Conservation (phyloP, 2,113 vertebrate genomes). For the Murina feae region DNA sequence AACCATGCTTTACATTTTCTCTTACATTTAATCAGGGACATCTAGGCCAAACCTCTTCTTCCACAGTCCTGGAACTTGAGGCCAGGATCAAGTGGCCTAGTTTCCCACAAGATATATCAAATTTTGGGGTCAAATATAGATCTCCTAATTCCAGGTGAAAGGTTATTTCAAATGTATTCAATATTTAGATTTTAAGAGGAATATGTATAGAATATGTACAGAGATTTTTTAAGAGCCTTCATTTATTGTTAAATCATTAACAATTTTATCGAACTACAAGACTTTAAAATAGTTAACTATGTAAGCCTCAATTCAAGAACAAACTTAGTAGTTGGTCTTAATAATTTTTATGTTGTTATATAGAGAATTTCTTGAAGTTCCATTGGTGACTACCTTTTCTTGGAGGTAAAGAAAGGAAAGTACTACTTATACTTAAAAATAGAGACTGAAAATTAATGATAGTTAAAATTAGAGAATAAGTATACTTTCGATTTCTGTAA, state of each 20-base stretch:
- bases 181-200: background rate
- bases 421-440: background rate
- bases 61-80: background rate
- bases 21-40: background rate
- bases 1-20: background rate
- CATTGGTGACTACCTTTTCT: background rate
- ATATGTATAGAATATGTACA: background rate
- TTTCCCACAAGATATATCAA: background rate
- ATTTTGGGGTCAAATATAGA: background rate
- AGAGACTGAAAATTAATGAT: background rate
- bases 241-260: background rate
- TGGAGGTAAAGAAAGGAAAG: background rate
- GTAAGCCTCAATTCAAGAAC: background rate
- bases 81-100: background rate
- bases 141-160: background rate
- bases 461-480: background rate
- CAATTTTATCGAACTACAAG: background rate
- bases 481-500: background rate
- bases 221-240: background rate
- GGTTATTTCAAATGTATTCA: background rate
- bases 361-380: background rate
- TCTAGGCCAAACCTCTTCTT: background rate
- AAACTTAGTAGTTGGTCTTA: background rate
- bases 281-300: background rate
- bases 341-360: background rate